These are phyloP conservation scores for Scelioninae gen. 1 DNA, from an alignment of 2,888 invertebrate genomes.

Conservation along the genomic window DNA sequence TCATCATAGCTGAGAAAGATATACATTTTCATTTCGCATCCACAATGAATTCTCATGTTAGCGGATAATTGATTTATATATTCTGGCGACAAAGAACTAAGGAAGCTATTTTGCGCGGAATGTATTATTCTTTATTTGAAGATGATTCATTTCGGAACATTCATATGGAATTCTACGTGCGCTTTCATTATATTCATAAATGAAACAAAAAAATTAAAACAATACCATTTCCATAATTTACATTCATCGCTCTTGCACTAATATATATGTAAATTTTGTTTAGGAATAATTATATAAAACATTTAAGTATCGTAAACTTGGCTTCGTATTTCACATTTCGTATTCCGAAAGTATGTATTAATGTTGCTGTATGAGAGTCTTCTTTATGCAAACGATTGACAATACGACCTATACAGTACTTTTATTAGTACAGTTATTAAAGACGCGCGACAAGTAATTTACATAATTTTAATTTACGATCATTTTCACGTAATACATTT, in stretches of 20 bases:
- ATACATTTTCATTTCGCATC: constrained; percentile 46
- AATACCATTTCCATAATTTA: not conserved
- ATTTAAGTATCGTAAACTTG: too few relatives aligned
- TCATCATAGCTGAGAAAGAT: constrained; percentile 30
- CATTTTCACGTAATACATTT: too few relatives aligned
- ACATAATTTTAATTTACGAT: not conserved
- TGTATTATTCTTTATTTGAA: constrained; percentile 48
- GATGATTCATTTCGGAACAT: constrained; percentile 20
- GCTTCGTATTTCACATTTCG: not conserved
- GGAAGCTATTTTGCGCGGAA: constrained; percentile 22
- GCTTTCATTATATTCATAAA: not conserved
- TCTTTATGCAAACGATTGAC: not conserved
- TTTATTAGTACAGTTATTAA: not conserved
- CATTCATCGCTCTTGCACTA: not conserved
- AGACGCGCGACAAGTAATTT: not conserved
- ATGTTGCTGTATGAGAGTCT: not conserved
- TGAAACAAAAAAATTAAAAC: not conserved
- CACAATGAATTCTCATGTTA: constrained; percentile 44
- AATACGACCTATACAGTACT: not conserved
- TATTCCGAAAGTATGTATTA: not conserved
- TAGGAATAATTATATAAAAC: too few relatives aligned
- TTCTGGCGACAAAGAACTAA: constrained; percentile 23
- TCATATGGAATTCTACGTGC: not conserved
- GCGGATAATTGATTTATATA: constrained; percentile 53
- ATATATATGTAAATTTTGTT: not conserved